Evolutionary conservation across 2,113 vertebrate genomes (phyloP).

Genomic region (Polypterus bichir): DNA sequence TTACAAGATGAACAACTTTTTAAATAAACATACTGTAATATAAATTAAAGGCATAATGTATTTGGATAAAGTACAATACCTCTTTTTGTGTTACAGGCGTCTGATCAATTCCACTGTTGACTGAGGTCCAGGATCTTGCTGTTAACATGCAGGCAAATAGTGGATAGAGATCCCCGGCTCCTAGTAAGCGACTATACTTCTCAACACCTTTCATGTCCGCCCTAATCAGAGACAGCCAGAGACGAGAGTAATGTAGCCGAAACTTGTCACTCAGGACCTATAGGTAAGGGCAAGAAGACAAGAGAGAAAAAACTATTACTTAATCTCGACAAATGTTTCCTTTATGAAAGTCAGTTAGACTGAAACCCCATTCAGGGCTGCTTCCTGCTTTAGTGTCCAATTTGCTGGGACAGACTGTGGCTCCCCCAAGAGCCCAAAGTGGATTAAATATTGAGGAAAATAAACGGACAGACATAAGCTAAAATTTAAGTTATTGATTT

Average conservation of each 20-base stretch:
- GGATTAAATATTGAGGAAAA: neutral
- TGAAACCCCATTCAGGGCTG: no score
- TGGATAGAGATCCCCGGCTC: constrained; percentile 78
- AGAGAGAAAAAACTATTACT: neutral
- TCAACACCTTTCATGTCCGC: constrained; percentile 68
- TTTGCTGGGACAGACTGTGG: no score
- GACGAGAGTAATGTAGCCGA: constrained; percentile 75
- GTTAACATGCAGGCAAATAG: constrained; percentile 89
- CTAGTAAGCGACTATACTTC: constrained; percentile 68
- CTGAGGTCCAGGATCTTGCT: constrained; percentile 75
- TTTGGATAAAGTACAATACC: constrained; percentile 40
- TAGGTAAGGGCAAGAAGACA: neutral
- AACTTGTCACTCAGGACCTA: constrained; percentile 75
- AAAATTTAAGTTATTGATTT: neutral
- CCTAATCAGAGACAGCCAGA: constrained; percentile 87
- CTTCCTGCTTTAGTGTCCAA: no score
- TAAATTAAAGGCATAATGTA: no score
- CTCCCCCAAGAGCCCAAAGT: no score
- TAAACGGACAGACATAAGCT: neutral
- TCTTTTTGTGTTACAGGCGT: constrained; percentile 62
- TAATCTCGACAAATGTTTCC: neutral
- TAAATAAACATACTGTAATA: no score
- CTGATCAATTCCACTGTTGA: constrained; percentile 71
- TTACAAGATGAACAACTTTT: no score
- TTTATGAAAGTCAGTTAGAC: no score